phyloP scores from a whole-genome alignment of 2,888 invertebrate genomes.

The Ariolimax columbianus region DNA sequence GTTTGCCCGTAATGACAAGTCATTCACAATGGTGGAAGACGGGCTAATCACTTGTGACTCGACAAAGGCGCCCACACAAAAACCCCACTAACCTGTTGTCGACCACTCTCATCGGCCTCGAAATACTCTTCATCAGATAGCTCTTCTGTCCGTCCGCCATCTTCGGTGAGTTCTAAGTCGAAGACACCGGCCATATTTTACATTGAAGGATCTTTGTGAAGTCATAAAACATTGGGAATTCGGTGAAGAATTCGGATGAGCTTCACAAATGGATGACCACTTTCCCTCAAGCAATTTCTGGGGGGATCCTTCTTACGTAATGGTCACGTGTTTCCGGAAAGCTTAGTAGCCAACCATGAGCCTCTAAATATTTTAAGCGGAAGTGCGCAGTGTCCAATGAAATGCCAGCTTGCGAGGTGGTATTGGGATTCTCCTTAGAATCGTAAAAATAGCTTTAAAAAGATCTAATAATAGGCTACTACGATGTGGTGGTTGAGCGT shows the following conservation, averaged over 20 bases:
- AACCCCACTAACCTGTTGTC: conserved; percentile 51
- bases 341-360: conserved; percentile 52
- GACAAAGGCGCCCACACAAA: conserved; percentile 1
- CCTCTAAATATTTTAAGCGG: conserved; percentile 30
- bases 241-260: conserved; percentile 16
- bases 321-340: conserved; percentile 60
- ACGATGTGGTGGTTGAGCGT: no score
- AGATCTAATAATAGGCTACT: not conserved
- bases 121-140: conserved; percentile 91
- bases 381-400: conserved; percentile 27
- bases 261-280: conserved; percentile 50
- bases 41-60: conserved; percentile 15
- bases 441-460: not conserved
- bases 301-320: conserved; percentile 75
- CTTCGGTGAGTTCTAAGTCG: conserved; percentile 90
- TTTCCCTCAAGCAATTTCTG: conserved; percentile 62
- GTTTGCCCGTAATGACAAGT: not conserved
- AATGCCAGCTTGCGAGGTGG: not conserved
- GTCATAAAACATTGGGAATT: conserved; percentile 44
- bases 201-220: conserved; percentile 54
- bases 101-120: conserved; percentile 81
- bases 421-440: not conserved
- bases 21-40: conserved; percentile 16
- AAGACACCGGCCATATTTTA: conserved; percentile 86
- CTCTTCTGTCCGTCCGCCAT: conserved; percentile 78